phyloP scores from a whole-genome alignment of 2,113 vertebrate species.

The Sphaerodactylus townsendi region DNA sequence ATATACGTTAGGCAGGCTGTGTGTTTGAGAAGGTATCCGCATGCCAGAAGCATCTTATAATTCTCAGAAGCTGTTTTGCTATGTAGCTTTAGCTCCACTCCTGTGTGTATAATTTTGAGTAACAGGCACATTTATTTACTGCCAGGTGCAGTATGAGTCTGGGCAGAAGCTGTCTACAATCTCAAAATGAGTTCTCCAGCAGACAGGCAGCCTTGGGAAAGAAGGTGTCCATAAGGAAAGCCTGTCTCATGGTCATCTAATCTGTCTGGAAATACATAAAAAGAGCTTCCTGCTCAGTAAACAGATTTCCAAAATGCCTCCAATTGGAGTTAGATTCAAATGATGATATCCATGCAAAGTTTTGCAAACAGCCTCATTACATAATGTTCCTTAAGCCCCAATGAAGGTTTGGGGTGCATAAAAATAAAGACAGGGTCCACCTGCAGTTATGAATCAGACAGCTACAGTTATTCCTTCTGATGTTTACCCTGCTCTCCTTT shows the following conservation, averaged over 20 bases:
- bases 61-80: constrained; percentile 44
- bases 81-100: neutral
- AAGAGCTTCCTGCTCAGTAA: neutral
- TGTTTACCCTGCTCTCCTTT: neutral
- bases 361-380: constrained; percentile 21
- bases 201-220: neutral
- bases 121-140: constrained; percentile 38
- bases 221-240: neutral
- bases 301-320: neutral
- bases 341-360: neutral
- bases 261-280: neutral
- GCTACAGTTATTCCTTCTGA: neutral
- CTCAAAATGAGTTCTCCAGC: neutral
- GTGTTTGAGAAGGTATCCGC: constrained; percentile 41
- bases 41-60: constrained; percentile 33
- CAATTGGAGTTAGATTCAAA: neutral
- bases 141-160: neutral
- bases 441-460: neutral
- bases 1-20: neutral
- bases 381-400: neutral
- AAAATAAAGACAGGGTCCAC: constrained; percentile 31
- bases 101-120: constrained; percentile 67
- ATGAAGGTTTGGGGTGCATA: neutral
- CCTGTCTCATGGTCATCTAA: neutral
- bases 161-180: constrained; percentile 25